Base-by-base conservation (phyloP, 2,113 vertebrate species). In the Phocoena phocoena region DNA sequence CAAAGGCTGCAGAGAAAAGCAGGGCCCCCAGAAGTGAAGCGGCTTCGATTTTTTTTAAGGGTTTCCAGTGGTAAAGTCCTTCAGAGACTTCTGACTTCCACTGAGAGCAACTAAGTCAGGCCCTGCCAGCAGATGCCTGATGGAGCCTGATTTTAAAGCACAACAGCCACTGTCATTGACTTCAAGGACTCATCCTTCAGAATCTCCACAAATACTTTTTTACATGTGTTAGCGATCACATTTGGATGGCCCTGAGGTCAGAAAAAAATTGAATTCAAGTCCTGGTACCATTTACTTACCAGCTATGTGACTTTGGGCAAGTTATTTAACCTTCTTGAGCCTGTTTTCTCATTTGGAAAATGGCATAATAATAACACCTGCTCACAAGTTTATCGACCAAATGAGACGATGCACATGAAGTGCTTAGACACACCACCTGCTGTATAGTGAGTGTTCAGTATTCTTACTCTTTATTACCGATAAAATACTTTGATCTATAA, bases 221-320 rank as follows among this genome's bases (percentile, higher is more conserved):
- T 23, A 60, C 36, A 71, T 8, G 8, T 36, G 9, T 36, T 36
- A 80, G 47, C 15, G 21, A 26, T 36, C 38, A n/a, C 31, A 60
- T 47, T 15, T 71, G 25, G 44, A 50, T 41, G n/a, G 33, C 50
- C 74, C 62, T 28, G 6, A 93, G 9, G 44, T 90, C 20, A 85
- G 50, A 77, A 85, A 91, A 62, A 65, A 38, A 83, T 0, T 71
- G 87, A 95, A 31, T 74, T 96, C 47, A 74, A 94, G 90, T n/a
- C 14, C 68, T 93, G 17, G 8, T 26, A 36, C 28, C 38, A 53
- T 13, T 67, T 92, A 55, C 28, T 83, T 81, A 62, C 15, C 5
- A 74, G 14, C 55, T 76, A 6, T 62, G 50, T 58, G 31, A 92
- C 70, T 47, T 9, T 60, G 68, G n/a, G 13, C 71, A 67, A 55